Evolutionary conservation across 2,888 invertebrate species (phyloP).

Genomic region (Scaptomyza caliginosa): DNA sequence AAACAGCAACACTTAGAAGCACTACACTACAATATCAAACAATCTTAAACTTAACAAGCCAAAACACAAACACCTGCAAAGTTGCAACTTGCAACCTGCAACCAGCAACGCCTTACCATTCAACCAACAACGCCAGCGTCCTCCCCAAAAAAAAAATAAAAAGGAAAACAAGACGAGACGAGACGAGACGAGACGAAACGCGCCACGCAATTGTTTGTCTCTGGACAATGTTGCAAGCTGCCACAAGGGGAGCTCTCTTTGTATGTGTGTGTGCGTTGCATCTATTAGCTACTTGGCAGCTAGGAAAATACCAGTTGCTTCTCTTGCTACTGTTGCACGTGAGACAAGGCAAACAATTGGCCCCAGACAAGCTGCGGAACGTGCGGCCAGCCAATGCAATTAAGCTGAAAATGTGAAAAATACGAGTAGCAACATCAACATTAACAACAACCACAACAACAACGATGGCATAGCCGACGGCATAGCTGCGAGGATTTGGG

Average conservation of each 20-base stretch:
- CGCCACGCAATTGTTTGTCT: constrained; percentile 53
- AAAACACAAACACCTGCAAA: constrained; percentile 48
- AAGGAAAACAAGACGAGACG: no score
- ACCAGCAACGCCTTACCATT: background rate
- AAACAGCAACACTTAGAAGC: constrained; percentile 18
- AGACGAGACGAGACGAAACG: background rate
- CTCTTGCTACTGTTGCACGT: constrained; percentile 47
- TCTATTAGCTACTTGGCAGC: constrained; percentile 69
- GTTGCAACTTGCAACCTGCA: constrained; percentile 13
- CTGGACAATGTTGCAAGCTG: constrained; percentile 54
- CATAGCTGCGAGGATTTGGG: constrained; percentile 7
- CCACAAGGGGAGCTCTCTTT: background rate
- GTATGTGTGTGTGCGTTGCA: constrained; percentile 27
- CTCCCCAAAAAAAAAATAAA: constrained; percentile 32
- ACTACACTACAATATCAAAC: constrained; percentile 55
- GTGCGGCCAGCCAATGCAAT: constrained; percentile 79
- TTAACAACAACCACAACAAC: constrained; percentile 6
- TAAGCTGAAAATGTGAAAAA: constrained; percentile 78
- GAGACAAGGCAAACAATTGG: constrained; percentile 69
- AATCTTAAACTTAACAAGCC: constrained; percentile 64
- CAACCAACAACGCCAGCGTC: constrained; percentile 15
- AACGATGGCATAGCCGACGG: constrained; percentile 20
- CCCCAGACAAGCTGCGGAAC: constrained; percentile 51
- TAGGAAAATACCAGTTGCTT: constrained; percentile 71
- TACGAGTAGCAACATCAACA: constrained; percentile 31